Evolutionary conservation across 2,113 vertebrate genomes (phyloP), one percentile per base, ranked within the genome.

Genomic region (Silurus asotus): DNA sequence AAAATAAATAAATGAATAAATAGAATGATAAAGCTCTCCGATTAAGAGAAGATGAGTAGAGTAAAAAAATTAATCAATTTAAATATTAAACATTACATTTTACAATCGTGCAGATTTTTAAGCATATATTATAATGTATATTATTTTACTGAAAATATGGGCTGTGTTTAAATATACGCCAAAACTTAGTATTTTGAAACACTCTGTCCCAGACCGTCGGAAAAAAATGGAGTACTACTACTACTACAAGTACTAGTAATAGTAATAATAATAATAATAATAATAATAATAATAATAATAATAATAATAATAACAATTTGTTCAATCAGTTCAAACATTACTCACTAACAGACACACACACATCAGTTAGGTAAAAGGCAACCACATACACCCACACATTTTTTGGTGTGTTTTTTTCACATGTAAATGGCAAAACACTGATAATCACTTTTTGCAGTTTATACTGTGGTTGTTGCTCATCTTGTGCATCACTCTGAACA

Each of bases 271-370:
- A 37, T 37, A 37, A 37, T 37, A 37, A 37, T 37, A 37, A 67
- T 67, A 67, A 28, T 67, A 67, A 67, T 67, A 67, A 67, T 67
- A 67, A 48, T 72, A 49, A 75, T 51, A 75, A 75, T 51, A 53
- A 75, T 74, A 74, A 74, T 74, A 49, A 45, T 72, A 49, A 49
- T 74, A 11, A 15, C 37, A 19, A 51, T 75, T 74, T 51, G 19
- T 1, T 23, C 37, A 37, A 37, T 37, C 37, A 37, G 17, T 17
- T 15, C 58, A 59, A 11, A 59, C 13, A 37, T 37, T 37, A 49
- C 48, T 23, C 70, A 49, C 17, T 11, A 17, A 45, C 28, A 45
- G 10, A 69, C 67, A 37, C 45, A 48, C 45, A 74, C 70, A 51
- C 28, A 70, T 6, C 65, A 69, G 28, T 15, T 69, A 11, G 20